These are phyloP conservation scores for Axis porcinus DNA, from an alignment of 2,113 vertebrate genomes.

Conservation along the genomic window DNA sequence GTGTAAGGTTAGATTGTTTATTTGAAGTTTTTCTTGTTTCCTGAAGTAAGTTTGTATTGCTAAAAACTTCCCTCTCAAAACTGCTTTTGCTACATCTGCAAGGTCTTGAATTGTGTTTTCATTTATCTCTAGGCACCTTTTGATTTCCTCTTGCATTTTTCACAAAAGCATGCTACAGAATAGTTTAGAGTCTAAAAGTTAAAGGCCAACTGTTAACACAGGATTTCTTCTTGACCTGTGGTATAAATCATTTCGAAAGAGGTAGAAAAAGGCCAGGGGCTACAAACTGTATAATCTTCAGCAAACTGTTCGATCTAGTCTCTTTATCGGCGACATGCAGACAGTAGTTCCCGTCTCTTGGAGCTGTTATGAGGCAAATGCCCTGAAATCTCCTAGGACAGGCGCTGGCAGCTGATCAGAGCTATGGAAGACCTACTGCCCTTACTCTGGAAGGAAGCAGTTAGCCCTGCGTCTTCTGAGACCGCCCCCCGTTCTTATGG, in stretches of 20 bases:
- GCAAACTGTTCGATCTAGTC: background rate
- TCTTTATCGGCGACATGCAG: background rate
- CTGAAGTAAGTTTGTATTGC: background rate
- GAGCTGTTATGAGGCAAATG: background rate
- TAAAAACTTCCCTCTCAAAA: background rate
- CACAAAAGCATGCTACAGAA: background rate
- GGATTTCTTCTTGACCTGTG: background rate
- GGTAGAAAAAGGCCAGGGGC: background rate
- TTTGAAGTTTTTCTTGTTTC: background rate
- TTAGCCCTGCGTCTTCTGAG: background rate
- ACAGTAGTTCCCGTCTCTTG: background rate
- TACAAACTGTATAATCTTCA: background rate
- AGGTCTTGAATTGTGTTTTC: background rate
- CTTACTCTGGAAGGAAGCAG: too few species aligned
- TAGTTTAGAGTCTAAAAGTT: background rate
- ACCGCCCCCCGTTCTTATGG: rapidly evolving
- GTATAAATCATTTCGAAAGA: background rate
- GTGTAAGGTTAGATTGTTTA: background rate
- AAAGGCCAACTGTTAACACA: background rate
- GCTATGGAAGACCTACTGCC: rapidly evolving
- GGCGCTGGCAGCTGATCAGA: too few species aligned
- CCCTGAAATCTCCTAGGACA: too few species aligned
- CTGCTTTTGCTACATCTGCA: background rate
- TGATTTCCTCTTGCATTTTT: background rate
- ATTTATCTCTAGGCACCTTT: background rate